Conservation (phyloP, 2,888 invertebrate genomes). For the Hanleya hanleyi region DNA sequence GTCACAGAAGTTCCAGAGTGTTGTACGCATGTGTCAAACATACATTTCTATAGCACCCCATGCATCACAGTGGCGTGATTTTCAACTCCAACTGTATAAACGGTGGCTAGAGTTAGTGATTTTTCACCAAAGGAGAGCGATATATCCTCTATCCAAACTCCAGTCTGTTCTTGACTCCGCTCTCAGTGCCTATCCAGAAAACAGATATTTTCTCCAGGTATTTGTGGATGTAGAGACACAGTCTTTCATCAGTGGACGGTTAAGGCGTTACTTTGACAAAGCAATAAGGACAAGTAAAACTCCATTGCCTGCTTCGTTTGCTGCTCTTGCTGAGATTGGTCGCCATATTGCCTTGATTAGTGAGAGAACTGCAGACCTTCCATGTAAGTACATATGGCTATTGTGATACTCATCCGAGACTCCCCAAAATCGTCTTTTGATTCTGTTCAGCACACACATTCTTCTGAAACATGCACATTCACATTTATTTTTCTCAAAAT, state of each 20-base stretch:
- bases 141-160: conserved; percentile 46
- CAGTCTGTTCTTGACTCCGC: conserved; percentile 50
- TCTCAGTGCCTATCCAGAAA: conserved; percentile 54
- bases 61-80: too few relatives aligned
- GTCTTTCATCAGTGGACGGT: conserved; percentile 57
- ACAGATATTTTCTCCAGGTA: conserved; percentile 49
- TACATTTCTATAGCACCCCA: too few relatives aligned
- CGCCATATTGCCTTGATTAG: conserved; percentile 24
- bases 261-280: conserved; percentile 59
- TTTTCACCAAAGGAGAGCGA: neutral
- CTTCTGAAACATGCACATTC: too few relatives aligned
- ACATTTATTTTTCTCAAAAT: too few relatives aligned
- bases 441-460: too few relatives aligned
- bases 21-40: too few relatives aligned
- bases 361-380: too few relatives aligned
- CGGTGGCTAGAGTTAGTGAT: neutral
- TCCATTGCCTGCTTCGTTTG: conserved; percentile 45
- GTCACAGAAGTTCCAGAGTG: too few relatives aligned
- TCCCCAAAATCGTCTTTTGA: too few relatives aligned
- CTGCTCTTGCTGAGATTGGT: conserved; percentile 48
- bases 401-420: too few relatives aligned
- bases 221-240: conserved; percentile 60
- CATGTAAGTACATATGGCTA: too few relatives aligned
- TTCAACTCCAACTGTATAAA: conserved; percentile 1
- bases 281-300: conserved; percentile 19